Percentiles rank a stretch among this genome's conserved stretches.
Conservation (phyloP, 2,888 invertebrate species). For the Drosophila eohydei region DNA sequence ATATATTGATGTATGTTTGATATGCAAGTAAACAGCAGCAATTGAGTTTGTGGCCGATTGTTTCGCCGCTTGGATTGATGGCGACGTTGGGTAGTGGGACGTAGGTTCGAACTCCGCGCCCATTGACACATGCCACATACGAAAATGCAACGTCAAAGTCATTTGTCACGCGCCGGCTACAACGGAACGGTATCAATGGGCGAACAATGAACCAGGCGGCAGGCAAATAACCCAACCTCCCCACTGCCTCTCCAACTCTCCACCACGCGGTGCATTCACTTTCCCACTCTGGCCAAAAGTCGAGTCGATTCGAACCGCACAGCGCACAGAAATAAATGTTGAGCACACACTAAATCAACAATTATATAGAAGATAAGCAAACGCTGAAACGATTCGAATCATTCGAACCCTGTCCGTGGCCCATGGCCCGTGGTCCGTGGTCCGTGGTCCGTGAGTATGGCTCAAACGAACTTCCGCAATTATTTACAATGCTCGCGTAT, state of each 20-base stretch:
- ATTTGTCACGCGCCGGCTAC: conserved; percentile 74
- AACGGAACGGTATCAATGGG: conserved; percentile 66
- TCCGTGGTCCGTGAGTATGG: conserved; percentile 41
- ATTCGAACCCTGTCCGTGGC: conserved; percentile 5
- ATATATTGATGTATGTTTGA: conserved; percentile 19
- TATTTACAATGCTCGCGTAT: conserved; percentile 64
- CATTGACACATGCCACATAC: conserved; percentile 64
- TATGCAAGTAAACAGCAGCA: conserved; percentile 62
- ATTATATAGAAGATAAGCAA: conserved; percentile 75
- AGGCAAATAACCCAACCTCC: conserved; percentile 47
- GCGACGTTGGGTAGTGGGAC: conserved; percentile 34
- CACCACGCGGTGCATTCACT: neutral
- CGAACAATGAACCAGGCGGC: conserved; percentile 73
- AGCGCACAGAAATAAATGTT: conserved; percentile 64
- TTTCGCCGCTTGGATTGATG: conserved; percentile 57
- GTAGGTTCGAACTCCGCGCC: conserved; percentile 28
- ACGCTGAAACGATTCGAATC: conserved; percentile 33
- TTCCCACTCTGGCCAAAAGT: neutral
- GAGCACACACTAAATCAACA: conserved; percentile 78
- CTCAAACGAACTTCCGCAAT: conserved; percentile 79
- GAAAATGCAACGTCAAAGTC: conserved; percentile 77
- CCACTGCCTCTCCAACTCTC: neutral
- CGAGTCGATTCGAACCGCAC: conserved; percentile 16
- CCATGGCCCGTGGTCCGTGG: neutral
- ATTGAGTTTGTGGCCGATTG: conserved; percentile 64